Evolutionary conservation across 2,113 vertebrate species (phyloP).

Genomic region (Trachemys scripta): DNA sequence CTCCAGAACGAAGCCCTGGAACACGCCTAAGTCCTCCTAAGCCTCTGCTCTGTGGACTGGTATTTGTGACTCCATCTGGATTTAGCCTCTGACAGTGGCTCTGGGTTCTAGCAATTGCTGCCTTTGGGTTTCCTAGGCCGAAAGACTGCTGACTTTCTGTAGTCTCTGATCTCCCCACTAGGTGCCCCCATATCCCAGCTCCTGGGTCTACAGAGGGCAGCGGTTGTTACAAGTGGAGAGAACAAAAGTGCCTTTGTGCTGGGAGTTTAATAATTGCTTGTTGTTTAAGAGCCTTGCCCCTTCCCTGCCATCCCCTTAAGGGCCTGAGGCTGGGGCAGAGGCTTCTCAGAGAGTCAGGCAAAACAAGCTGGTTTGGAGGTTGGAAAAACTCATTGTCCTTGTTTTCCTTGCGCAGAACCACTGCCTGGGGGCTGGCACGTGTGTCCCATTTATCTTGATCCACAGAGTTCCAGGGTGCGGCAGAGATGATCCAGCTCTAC

Average conservation of each 20-base stretch:
- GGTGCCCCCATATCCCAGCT: constrained; percentile 59
- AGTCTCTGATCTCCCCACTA: constrained; percentile 33
- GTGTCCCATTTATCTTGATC: fast-evolving
- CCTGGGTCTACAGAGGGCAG: neutral
- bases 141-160: fast-evolving
- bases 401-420: neutral
- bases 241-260: constrained; percentile 68
- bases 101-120: neutral
- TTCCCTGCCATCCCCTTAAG: constrained; percentile 19
- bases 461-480: neutral
- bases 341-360: neutral
- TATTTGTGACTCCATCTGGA: neutral
- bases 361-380: constrained; percentile 10
- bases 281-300: constrained; percentile 30
- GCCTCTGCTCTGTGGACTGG: neutral
- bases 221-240: neutral
- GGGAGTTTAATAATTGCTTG: constrained; percentile 28
- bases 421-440: fast-evolving
- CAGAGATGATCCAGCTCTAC: neutral
- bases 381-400: constrained; percentile 28
- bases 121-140: neutral
- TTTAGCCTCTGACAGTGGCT: fast-evolving
- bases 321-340: neutral
- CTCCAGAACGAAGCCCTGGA: neutral
- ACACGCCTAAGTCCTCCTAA: neutral